Evolutionary conservation across 2,888 invertebrate genomes (phyloP).

Genomic region (Eumacrocentrus americanus): DNA sequence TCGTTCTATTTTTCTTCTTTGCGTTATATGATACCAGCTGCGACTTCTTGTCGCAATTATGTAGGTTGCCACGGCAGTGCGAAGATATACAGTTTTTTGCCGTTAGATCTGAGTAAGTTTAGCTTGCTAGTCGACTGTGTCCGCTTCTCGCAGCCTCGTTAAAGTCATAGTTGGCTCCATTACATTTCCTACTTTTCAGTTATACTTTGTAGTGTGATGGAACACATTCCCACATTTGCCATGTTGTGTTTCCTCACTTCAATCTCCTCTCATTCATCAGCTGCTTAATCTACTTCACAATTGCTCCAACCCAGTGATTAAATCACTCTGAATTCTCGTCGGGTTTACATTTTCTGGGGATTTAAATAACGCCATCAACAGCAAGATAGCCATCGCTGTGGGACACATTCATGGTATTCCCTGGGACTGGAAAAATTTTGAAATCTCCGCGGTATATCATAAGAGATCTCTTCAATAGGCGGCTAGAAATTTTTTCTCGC

Average conservation of each 20-base stretch:
- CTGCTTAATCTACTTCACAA: too few relatives aligned
- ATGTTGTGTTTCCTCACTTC: neutral
- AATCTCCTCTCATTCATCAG: neutral
- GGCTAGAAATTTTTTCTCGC: neutral
- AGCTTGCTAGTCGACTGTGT: constrained; percentile 23
- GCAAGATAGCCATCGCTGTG: neutral
- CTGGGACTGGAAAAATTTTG: neutral
- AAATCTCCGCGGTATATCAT: neutral
- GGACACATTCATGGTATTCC: neutral
- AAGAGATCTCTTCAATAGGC: neutral
- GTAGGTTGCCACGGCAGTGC: constrained; percentile 34
- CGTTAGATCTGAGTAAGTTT: constrained; percentile 30
- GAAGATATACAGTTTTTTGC: constrained; percentile 33
- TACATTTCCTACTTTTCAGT: constrained; percentile 8
- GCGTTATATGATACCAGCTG: constrained; percentile 7
- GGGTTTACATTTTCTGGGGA: neutral
- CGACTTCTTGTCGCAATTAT: constrained; percentile 29
- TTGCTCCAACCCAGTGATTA: constrained; percentile 13
- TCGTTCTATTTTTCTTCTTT: constrained; percentile 35
- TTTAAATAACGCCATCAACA: neutral
- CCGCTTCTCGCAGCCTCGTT: constrained; percentile 12
- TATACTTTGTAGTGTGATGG: neutral
- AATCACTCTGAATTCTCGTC: neutral
- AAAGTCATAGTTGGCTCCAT: constrained; percentile 1
- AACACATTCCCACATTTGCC: neutral